Conservation (phyloP, 2,888 invertebrate genomes). For the Morpho deidamia region DNA sequence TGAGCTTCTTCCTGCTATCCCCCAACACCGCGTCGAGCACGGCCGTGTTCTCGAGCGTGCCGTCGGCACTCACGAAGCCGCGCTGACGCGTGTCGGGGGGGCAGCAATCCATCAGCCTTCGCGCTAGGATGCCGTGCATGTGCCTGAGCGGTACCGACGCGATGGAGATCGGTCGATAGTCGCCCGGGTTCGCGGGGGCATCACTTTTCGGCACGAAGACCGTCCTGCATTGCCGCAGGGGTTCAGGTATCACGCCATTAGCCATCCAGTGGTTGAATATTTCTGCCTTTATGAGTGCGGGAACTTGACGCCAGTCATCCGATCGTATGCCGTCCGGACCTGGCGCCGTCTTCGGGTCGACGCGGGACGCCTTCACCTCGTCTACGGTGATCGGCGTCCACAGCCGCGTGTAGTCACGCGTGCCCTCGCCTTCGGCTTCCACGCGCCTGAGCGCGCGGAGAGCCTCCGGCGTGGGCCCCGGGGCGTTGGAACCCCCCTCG, state of each 20-base stretch:
- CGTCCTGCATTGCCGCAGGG: constrained; percentile 24
- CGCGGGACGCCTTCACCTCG: constrained; percentile 21
- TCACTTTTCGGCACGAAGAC: constrained; percentile 28
- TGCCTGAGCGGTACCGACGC: constrained; percentile 32
- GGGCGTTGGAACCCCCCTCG: constrained; percentile 17
- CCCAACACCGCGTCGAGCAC: constrained; percentile 33
- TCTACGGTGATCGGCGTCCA: constrained; percentile 21
- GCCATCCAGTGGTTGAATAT: constrained; percentile 21
- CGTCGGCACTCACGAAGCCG: constrained; percentile 40
- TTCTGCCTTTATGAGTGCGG: constrained; percentile 13
- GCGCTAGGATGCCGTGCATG: too few relatives aligned
- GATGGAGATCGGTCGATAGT: constrained; percentile 32
- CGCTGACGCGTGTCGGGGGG: too few relatives aligned
- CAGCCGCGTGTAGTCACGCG: constrained; percentile 3
- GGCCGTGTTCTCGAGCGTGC: constrained; percentile 40
- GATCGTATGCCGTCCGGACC: too few relatives aligned
- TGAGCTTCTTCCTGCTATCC: constrained; percentile 25
- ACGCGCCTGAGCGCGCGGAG: background rate
- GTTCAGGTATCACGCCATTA: constrained; percentile 16
- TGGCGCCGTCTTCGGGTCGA: too few relatives aligned
- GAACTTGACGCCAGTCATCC: constrained; percentile 22
- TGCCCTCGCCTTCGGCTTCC: constrained; percentile 2
- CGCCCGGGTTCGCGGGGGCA: constrained; percentile 25
- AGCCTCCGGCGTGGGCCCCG: constrained; percentile 7
- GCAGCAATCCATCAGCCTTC: too few relatives aligned